A percentile compares a stretch with the other conserved stretches of the same genome.
Conservation (phyloP, 2,113 vertebrate species). For the Mohoua ochrocephala region DNA sequence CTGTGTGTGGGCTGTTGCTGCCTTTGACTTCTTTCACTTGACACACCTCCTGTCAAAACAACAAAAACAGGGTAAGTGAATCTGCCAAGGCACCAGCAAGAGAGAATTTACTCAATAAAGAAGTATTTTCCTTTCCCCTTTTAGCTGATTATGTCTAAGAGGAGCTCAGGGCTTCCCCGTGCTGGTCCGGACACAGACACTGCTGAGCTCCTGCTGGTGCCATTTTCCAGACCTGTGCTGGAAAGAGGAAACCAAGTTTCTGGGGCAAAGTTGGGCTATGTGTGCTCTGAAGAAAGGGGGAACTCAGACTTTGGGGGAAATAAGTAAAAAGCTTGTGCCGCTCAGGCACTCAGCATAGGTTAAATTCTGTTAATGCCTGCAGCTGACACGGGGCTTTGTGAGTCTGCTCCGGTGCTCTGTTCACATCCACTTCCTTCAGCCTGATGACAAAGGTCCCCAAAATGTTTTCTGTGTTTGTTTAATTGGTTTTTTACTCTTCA, state of each 20-base stretch:
- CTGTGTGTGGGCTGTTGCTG: rapidly evolving
- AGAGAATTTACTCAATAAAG: neutral
- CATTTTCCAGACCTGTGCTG: neutral
- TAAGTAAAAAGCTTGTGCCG: neutral
- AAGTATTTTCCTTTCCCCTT: neutral
- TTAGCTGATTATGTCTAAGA: neutral
- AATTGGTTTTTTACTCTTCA: neutral
- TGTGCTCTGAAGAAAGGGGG: neutral
- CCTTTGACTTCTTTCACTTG: rapidly evolving
- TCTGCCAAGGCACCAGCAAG: neutral
- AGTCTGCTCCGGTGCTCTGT: neutral
- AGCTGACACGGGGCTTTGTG: rapidly evolving
- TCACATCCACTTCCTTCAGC: neutral
- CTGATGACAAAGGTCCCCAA: neutral
- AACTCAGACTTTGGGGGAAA: neutral
- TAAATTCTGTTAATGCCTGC: neutral
- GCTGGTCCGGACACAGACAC: rapidly evolving
- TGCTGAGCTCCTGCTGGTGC: neutral
- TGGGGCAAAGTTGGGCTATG: neutral
- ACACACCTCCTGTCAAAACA: slow-evolving; percentile 27
- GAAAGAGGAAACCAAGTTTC: neutral
- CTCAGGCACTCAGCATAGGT: neutral
- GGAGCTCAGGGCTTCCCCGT: rapidly evolving
- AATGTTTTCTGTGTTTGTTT: neutral
- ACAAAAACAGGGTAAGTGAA: neutral